Conservation (phyloP, 2,888 invertebrate genomes). For the Leptothorax acervorum region DNA sequence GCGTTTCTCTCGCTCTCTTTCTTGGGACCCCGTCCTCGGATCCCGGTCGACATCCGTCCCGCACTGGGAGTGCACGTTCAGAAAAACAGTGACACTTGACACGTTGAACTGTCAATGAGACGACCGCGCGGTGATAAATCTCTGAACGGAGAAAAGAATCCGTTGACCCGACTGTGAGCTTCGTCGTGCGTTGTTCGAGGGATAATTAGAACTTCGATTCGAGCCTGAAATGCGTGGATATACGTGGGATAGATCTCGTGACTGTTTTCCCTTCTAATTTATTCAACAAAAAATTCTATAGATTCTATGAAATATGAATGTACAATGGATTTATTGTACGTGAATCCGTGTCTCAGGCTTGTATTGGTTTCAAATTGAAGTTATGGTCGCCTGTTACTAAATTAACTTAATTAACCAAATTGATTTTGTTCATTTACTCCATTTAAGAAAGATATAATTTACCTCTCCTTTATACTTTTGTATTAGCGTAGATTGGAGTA, state of each 20-base stretch:
- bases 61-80: background rate
- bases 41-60: background rate
- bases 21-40: background rate
- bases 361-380: background rate
- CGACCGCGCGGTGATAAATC: background rate
- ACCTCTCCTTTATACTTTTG: background rate
- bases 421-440: background rate
- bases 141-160: background rate
- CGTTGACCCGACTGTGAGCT: background rate
- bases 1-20: background rate
- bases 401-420: background rate
- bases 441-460: background rate
- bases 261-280: background rate
- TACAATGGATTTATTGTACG: background rate
- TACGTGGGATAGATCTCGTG: background rate
- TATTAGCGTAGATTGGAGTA: background rate
- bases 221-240: background rate
- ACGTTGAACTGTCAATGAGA: constrained; percentile 17
- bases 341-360: background rate
- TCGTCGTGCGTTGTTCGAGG: background rate
- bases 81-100: background rate
- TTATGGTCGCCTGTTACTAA: background rate
- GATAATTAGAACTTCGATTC: background rate
- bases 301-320: background rate
- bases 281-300: background rate